Conservation (phyloP, 2,113 vertebrate species). For the Amazona vittata region DNA sequence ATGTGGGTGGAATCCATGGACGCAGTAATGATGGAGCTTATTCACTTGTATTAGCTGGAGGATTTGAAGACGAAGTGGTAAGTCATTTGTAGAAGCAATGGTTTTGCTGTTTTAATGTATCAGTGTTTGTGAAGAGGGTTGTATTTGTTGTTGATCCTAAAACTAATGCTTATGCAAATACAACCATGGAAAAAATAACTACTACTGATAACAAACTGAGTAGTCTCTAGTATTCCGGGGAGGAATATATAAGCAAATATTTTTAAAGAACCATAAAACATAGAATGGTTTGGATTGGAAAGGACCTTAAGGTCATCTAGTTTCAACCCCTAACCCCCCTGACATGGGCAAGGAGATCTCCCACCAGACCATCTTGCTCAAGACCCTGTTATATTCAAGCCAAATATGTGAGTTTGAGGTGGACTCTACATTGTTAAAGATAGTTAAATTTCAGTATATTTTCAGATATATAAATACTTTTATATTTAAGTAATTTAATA, state of each 20-base stretch:
- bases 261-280: neutral
- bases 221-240: neutral
- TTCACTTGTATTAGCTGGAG: conserved; percentile 94
- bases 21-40: conserved; percentile 97
- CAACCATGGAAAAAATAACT: neutral
- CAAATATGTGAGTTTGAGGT: neutral
- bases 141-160: neutral
- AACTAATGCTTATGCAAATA: neutral
- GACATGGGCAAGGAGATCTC: neutral
- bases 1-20: conserved; percentile 97
- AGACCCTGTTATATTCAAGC: neutral
- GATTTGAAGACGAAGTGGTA: conserved; percentile 99
- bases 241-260: neutral
- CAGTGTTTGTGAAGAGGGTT: neutral
- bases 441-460: neutral
- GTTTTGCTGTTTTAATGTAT: neutral
- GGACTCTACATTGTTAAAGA: neutral
- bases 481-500: neutral
- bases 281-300: neutral
- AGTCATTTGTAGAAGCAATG: conserved; percentile 53
- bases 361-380: neutral
- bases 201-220: neutral
- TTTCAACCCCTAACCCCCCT: neutral
- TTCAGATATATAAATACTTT: neutral
- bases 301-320: neutral